phyloP scores from a whole-genome alignment of 2,888 invertebrate species.

The Oligia latruncula region DNA sequence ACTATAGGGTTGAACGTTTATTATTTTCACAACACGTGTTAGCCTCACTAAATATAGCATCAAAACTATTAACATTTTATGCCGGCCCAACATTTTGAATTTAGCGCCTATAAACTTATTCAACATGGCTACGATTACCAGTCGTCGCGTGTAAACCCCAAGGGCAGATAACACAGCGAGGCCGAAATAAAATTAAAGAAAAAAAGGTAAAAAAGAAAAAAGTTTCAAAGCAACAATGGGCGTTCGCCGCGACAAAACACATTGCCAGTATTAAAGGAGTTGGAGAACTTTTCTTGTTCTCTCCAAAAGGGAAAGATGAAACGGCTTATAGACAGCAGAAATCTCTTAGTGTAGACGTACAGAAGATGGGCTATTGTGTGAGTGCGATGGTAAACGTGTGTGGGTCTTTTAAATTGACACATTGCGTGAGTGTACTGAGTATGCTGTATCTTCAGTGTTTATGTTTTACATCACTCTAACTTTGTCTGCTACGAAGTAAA shows the following conservation, averaged over 20 bases:
- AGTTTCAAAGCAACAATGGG: constrained; percentile 84
- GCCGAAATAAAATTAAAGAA: constrained; percentile 86
- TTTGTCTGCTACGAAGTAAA: constrained; percentile 10
- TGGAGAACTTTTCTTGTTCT: constrained; percentile 67
- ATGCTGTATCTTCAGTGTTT: constrained; percentile 15
- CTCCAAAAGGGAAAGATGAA: constrained; percentile 66
- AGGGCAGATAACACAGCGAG: constrained; percentile 76
- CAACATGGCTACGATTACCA: constrained; percentile 63
- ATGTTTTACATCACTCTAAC: constrained; percentile 30
- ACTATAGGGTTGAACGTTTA: constrained; percentile 3
- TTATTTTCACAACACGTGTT: constrained; percentile 36
- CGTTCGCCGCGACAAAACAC: constrained; percentile 86
- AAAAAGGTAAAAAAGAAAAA: constrained; percentile 81
- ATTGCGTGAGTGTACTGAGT: constrained; percentile 30
- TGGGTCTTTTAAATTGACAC: constrained; percentile 54
- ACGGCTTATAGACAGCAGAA: constrained; percentile 64
- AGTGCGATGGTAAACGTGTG: constrained; percentile 8
- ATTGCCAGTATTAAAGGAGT: constrained; percentile 78
- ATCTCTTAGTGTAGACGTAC: constrained; percentile 67
- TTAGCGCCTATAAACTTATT: constrained; percentile 63
- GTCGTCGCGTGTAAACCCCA: constrained; percentile 70
- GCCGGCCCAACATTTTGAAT: constrained; percentile 50
- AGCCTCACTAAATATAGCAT: constrained; percentile 49
- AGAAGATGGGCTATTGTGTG: constrained; percentile 43
- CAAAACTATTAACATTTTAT: constrained; percentile 58